Conservation (phyloP, 1,140 invertebrate species). For the Drosophila sucinea region DNA sequence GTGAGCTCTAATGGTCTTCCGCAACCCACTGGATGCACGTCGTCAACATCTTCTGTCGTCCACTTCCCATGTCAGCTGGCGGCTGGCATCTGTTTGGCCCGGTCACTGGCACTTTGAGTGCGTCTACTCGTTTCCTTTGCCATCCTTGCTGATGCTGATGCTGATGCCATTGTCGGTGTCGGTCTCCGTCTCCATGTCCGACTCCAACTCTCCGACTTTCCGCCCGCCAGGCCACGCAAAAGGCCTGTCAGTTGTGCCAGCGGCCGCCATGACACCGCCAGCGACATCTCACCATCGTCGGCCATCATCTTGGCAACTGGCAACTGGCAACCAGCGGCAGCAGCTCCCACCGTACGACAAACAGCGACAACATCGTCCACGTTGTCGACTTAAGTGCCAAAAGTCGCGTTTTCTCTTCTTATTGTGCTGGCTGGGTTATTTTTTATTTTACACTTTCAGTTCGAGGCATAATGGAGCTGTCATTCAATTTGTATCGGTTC, state of each 20-base stretch:
- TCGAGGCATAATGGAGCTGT: not conserved
- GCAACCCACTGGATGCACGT: not conserved
- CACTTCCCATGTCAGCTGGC: constrained; percentile 14
- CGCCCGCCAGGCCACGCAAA: not conserved
- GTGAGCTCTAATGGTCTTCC: not conserved
- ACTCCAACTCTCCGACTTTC: not conserved
- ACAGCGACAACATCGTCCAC: constrained; percentile 1
- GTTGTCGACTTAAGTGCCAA: constrained; percentile 29
- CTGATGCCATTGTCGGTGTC: constrained; percentile 6
- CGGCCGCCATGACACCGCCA: constrained; percentile 19
- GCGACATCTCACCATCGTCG: constrained; percentile 9
- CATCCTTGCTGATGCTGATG: constrained; percentile 4
- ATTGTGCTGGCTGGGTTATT: constrained; percentile 4
- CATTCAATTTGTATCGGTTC: not conserved
- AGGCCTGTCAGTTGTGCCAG: constrained; percentile 23
- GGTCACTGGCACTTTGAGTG: constrained; percentile 30
- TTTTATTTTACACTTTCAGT: constrained; percentile 12
- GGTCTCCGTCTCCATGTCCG: not conserved
- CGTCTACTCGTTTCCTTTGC: constrained; percentile 18
- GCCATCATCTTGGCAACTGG: constrained; percentile 14
- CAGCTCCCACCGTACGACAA: not conserved
- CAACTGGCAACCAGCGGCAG: constrained; percentile 2
- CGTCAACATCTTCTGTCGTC: constrained; percentile 10
- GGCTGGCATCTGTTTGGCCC: constrained; percentile 19
- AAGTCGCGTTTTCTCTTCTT: constrained; percentile 27